Conservation (phyloP, 2,888 invertebrate genomes). For the Strigamia transsilvanica region DNA sequence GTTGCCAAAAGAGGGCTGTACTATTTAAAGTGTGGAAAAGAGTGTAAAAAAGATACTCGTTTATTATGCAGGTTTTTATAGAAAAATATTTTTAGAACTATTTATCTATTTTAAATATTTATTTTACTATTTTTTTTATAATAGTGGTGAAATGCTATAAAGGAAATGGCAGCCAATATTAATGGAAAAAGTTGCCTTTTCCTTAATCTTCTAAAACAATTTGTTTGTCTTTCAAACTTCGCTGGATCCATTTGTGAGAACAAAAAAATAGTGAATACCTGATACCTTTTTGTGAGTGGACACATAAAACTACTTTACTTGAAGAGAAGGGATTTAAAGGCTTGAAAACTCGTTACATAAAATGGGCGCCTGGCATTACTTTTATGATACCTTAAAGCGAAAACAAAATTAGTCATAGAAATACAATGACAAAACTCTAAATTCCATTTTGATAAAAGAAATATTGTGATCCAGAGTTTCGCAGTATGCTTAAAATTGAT, state of each 20-base stretch:
- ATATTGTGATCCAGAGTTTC: neutral
- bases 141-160: too few species aligned
- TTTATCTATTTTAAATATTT: too few species aligned
- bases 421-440: neutral
- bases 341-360: constrained; percentile 33
- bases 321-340: constrained; percentile 37
- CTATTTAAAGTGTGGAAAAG: constrained; percentile 7
- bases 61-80: neutral
- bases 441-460: neutral
- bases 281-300: constrained; percentile 38
- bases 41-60: neutral
- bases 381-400: constrained; percentile 26
- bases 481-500: neutral
- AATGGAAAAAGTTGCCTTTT: neutral
- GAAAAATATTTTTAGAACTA: constrained; percentile 23
- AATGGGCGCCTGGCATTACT: constrained; percentile 27
- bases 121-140: too few species aligned
- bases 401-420: constrained; percentile 35
- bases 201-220: neutral
- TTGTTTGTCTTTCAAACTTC: constrained; percentile 9
- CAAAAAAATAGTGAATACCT: neutral
- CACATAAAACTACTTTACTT: constrained; percentile 33
- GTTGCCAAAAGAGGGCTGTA: neutral
- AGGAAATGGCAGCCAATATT: too few species aligned
- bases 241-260: neutral